phyloP scores from a whole-genome alignment of 2,888 invertebrate genomes.

The Tipula helvola region DNA sequence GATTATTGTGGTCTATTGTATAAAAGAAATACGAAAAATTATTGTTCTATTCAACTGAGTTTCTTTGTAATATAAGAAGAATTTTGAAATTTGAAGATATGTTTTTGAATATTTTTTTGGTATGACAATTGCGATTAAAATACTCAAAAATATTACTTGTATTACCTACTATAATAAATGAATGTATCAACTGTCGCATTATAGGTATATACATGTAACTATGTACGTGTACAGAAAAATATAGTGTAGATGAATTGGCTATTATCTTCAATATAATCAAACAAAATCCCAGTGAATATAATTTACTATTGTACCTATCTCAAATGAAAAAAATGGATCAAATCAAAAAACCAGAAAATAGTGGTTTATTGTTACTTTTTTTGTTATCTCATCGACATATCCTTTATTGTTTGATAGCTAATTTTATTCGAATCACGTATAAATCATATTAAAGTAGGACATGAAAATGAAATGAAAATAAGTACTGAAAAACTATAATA shows the following conservation, averaged over 20 bases:
- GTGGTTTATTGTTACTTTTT: background rate
- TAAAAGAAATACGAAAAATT: background rate
- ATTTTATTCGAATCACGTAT: background rate
- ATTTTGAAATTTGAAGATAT: background rate
- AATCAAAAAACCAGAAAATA: background rate
- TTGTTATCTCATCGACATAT: background rate
- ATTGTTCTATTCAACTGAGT: background rate
- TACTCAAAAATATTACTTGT: background rate
- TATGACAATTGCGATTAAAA: background rate
- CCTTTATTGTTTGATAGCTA: background rate
- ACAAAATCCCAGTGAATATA: background rate
- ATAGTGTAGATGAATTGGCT: background rate
- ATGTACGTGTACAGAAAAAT: background rate
- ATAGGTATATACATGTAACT: background rate
- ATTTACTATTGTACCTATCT: background rate
- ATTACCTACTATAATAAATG: background rate
- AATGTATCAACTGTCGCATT: background rate
- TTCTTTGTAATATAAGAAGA: background rate
- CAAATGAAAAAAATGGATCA: background rate
- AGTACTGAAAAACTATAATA: background rate
- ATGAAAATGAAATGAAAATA: background rate
- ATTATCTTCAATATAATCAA: background rate
- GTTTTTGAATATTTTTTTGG: background rate
- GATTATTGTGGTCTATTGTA: background rate
- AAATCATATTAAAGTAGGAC: background rate